Evolutionary conservation across 2,888 invertebrate genomes (phyloP).

Genomic region (Scaptomyza tumidula): DNA sequence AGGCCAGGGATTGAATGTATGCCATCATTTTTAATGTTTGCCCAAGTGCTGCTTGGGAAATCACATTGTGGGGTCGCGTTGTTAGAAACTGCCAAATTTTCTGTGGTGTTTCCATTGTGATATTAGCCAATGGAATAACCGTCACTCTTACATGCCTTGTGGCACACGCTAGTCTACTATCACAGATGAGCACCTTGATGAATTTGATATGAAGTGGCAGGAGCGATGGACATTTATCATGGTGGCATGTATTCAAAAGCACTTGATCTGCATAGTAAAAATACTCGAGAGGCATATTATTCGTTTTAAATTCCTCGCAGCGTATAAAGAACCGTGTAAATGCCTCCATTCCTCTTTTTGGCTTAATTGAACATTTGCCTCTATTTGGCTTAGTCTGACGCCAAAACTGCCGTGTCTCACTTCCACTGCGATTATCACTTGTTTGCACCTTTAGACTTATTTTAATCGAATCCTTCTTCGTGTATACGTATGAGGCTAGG

Average conservation of each 20-base stretch:
- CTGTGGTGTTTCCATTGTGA: not conserved
- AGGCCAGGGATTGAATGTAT: constrained; percentile 23
- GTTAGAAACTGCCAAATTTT: constrained; percentile 13
- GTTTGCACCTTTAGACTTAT: constrained; percentile 2
- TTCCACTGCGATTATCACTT: constrained; percentile 24
- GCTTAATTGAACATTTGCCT: constrained; percentile 41
- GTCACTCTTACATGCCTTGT: constrained; percentile 19
- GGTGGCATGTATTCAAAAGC: constrained; percentile 41
- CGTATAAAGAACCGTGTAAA: constrained; percentile 40
- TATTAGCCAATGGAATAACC: constrained; percentile 22
- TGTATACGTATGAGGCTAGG: too few species aligned
- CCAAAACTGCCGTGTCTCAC: fast-evolving
- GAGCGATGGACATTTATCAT: constrained; percentile 32
- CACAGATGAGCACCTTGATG: constrained; percentile 43
- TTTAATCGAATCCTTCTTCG: not conserved
- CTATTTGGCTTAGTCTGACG: constrained; percentile 1
- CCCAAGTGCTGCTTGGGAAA: not conserved
- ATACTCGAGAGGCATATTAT: constrained; percentile 13
- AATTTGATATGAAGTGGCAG: constrained; percentile 22
- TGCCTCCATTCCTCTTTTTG: constrained; percentile 39
- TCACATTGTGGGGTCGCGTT: not conserved
- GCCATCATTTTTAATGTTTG: constrained; percentile 1
- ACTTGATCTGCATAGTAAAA: constrained; percentile 45
- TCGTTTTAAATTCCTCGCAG: constrained; percentile 17
- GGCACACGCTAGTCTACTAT: constrained; percentile 20